Conservation (phyloP, 2,888 invertebrate genomes). For the Crocallis elinguaria region DNA sequence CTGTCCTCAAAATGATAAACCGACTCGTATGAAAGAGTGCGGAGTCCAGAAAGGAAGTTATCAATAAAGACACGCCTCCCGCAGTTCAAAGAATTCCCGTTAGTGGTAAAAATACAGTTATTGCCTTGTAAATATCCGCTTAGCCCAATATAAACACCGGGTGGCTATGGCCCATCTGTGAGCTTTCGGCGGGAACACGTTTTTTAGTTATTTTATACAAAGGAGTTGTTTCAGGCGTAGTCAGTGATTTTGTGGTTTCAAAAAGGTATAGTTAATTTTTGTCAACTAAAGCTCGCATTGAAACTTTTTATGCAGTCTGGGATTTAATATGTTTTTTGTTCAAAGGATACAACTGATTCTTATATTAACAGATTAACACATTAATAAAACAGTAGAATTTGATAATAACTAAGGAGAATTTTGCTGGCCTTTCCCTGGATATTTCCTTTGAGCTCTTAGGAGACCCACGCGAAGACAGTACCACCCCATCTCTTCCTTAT, state of each 20-base stretch:
- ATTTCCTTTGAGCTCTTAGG: no score
- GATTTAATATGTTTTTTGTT: no score
- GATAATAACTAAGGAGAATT: no score
- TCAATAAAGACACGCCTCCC: slow-evolving; percentile 35
- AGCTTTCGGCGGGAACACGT: neutral
- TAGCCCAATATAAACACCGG: slow-evolving; percentile 33
- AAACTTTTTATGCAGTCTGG: no score
- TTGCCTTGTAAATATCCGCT: slow-evolving; percentile 58
- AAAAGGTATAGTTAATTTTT: neutral
- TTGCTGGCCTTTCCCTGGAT: no score
- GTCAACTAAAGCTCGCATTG: no score
- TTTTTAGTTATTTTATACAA: slow-evolving; percentile 1
- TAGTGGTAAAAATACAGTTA: slow-evolving; percentile 65
- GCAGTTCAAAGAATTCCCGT: slow-evolving; percentile 49
- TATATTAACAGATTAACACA: no score
- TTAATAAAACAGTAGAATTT: no score
- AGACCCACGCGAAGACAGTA: no score
- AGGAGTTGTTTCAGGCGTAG: neutral
- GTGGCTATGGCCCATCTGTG: slow-evolving; percentile 7
- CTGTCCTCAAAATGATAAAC: slow-evolving; percentile 26
- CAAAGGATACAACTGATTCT: no score
- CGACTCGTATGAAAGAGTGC: neutral
- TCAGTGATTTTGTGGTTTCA: neutral
- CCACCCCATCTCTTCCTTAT: no score
- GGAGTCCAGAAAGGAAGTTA: slow-evolving; percentile 36